Evolutionary conservation across 2,113 vertebrate genomes (phyloP), one percentile per base, ranked within the genome.

Genomic region (Pollachius pollachius): DNA sequence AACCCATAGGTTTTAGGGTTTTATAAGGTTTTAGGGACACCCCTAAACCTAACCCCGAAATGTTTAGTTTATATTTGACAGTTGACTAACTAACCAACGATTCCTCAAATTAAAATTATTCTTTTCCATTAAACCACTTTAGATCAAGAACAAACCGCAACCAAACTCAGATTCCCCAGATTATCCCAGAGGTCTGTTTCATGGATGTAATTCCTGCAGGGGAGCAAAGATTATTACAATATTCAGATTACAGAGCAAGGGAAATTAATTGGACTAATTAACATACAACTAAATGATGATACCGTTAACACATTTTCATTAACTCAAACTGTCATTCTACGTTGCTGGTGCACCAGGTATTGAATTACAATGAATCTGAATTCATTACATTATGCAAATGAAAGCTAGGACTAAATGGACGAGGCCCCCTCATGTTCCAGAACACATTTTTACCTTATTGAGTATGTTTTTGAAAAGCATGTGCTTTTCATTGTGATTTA

Each of bases 301-400:
- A 92, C 91, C 92, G 91, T 93, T 93, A 92, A 93, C 92, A 93
- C 91, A 93, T 92, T 93, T 93, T 93, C 92, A 93, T 93, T 92
- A 93, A 92, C 92, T 93, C 92, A 90, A 91, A 93, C 90, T 92
- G 91, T 93, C 92, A 93, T 93, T 93, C 88, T 85, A 87, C 91
- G 87, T 93, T 92, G 83, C 82, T 88, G 75, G 76, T 83, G 90
- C 91, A 89, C 89, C 92, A 87, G 80, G 88, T 86, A 92, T 89
- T 91, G 91, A 89, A 92, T 93, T 92, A 92, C 91, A 93, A 93
- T 93, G 91, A 91, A 92, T 89, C 84, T 81, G 41, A 88, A 92
- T 91, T 92, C 88, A 93, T 92, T 93, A 92, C 88, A 91, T 92
- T 93, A 93, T 93, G 92, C 91, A 92, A 93, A 93, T 93, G 87